Evolutionary conservation across 1,140 invertebrate genomes (phyloP), one percentile per base, ranked within the genome.

Genomic region (Coptotermes formosanus): DNA sequence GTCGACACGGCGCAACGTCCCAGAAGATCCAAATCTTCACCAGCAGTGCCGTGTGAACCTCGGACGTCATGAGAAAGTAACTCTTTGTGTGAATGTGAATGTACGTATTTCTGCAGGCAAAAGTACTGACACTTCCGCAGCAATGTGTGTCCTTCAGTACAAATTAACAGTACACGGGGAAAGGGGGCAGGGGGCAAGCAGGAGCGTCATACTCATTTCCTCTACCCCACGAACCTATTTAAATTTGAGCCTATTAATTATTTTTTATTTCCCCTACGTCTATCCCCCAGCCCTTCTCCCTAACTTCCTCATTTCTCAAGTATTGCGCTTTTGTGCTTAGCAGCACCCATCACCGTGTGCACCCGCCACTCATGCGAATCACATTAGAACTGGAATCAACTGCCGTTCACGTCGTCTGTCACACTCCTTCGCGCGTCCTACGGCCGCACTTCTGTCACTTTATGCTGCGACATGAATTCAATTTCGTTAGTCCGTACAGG

Each of bases 231-330:
- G 83, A 32, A 25, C 83, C 83, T 84, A 84, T 84, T 84, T 84
- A 84, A 84, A 84, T 52, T 84, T 84, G 83, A 84, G 83, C 83
- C 83, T 84, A 84, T 84, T 84, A 84, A 84, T 84, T 84, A 84
- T 59, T 84, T 84, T 84, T 84, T 75, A 75, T 75, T 75, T 75
- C 64, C n/a, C 64, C 64, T 21, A 21, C 52, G 52, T 55, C 14
- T 55, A 55, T 21, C 52, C 52, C 52, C 52, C 52, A 16, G 14
- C 14, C 52, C 0, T 55, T 21, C 52, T 75, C 64, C 64, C 64
- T 75, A 75, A 75, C 64, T 75, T 75, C 64, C 64, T 75, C 64
- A 75, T 75, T 75, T 75, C 64, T 75, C 64, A 75, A 75, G 64
- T 75, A 75, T 75, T 75, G 64, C 64, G 64, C 64, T 75, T 75